These are phyloP conservation scores for Pentamera pediparva DNA, from an alignment of 53 echinoderm and acorn worm genomes.

Conservation along the genomic window DNA sequence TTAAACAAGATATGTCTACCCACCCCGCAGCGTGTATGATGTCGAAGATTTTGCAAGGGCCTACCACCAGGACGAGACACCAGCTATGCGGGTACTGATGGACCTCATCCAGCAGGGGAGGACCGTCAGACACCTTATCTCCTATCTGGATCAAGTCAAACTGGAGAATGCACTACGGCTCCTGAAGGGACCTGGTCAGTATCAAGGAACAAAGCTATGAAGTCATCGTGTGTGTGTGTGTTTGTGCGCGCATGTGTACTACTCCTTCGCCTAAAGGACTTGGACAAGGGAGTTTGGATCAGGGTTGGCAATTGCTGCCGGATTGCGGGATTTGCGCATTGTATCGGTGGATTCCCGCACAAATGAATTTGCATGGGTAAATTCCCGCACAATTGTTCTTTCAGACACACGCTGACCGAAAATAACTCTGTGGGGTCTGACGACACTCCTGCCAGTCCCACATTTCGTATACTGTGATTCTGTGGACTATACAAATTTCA, in stretches of 20 bases:
- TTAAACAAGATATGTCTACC: no score
- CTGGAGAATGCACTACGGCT: constrained; percentile 65
- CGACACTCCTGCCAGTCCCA: background rate
- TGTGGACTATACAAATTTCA: no score
- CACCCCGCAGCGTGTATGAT: constrained; percentile 46
- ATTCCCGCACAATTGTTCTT: background rate
- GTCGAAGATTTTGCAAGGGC: constrained; percentile 65
- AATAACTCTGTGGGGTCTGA: background rate
- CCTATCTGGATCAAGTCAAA: constrained; percentile 65
- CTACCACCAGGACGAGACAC: constrained; percentile 37
- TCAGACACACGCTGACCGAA: background rate
- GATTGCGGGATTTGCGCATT: background rate
- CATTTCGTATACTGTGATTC: no score
- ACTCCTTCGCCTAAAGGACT: background rate
- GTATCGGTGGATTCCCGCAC: background rate
- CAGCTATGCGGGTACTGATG: constrained; percentile 44
- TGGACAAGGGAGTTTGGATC: background rate
- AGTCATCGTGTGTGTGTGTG: no score
- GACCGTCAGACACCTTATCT: constrained; percentile 67
- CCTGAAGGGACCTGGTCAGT: constrained; percentile 58
- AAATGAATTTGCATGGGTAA: background rate
- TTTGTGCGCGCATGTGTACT: no score
- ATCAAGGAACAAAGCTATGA: no score
- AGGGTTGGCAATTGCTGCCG: background rate
- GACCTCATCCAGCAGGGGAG: constrained; percentile 46